Evolutionary conservation across 2,113 vertebrate genomes (phyloP).

Genomic region (Corvus cornix): DNA sequence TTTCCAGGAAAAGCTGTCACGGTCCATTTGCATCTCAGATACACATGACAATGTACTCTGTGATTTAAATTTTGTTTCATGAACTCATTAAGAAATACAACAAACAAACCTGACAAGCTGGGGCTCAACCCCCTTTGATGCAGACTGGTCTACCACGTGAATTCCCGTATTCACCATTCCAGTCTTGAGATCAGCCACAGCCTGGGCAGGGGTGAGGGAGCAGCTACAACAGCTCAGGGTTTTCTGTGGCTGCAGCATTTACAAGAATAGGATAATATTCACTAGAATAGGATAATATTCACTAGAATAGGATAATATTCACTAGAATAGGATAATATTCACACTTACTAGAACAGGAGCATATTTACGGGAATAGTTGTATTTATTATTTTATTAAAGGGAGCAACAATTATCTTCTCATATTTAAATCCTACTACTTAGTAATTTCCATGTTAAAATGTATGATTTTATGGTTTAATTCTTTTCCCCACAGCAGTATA

Average conservation of each 20-base stretch:
- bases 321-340: neutral
- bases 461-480: neutral
- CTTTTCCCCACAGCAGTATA: neutral
- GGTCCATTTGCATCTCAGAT: neutral
- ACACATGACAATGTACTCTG: neutral
- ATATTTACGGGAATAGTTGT: neutral
- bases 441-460: neutral
- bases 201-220: neutral
- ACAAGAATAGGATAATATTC: neutral
- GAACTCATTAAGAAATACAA: neutral
- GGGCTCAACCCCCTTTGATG: neutral
- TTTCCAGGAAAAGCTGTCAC: neutral
- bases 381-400: neutral
- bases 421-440: neutral
- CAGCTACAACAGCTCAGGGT: neutral
- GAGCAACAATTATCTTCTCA: neutral
- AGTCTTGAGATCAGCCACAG: neutral
- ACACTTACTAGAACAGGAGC: neutral
- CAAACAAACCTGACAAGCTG: neutral
- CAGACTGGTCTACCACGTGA: accelerated
- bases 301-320: too few species aligned
- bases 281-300: neutral
- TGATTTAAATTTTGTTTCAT: neutral
- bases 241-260: neutral
- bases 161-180: neutral